Percentiles rank a stretch among this genome's conserved stretches.
Evolutionary conservation across 2,797 vertebrate genomes (phyloP).

Genomic region (Spizella passerina): DNA sequence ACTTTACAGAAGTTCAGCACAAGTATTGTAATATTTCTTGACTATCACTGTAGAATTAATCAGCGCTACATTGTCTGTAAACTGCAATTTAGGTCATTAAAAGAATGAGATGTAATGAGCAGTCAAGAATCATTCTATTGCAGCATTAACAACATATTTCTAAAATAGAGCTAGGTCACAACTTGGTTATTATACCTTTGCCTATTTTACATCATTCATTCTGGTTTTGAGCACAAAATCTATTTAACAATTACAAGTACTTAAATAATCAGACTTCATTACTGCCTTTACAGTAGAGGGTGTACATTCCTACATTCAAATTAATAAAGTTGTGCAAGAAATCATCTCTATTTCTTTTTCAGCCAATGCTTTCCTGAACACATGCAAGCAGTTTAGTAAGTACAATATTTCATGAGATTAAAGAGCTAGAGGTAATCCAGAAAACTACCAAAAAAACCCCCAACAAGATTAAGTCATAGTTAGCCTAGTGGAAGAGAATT

Average conservation of each 20-base stretch:
- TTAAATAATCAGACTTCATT: conserved; percentile 25
- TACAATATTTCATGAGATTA: not conserved
- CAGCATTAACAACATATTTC: not conserved
- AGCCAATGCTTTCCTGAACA: not conserved
- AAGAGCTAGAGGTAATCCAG: conserved; percentile 31
- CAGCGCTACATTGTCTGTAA: not conserved
- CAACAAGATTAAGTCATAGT: conserved; percentile 42
- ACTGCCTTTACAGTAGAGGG: not conserved
- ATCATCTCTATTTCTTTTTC: not conserved
- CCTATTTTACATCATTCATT: not conserved
- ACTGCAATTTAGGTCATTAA: not conserved
- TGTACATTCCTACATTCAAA: not conserved
- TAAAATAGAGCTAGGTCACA: not conserved
- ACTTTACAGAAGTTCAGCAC: not conserved
- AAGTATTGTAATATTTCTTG: not conserved
- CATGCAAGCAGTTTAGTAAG: not conserved
- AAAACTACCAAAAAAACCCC: not conserved
- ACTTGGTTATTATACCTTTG: not conserved
- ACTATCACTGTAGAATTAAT: not conserved
- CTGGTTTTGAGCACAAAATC: not conserved
- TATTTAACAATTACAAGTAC: not conserved
- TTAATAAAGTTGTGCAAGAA: not conserved
- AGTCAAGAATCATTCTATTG: not conserved
- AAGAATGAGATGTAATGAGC: not conserved
- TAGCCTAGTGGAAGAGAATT: conserved; percentile 12